phyloP scores from a whole-genome alignment of 2,797 vertebrate genomes.

The Vultur gryphus region DNA sequence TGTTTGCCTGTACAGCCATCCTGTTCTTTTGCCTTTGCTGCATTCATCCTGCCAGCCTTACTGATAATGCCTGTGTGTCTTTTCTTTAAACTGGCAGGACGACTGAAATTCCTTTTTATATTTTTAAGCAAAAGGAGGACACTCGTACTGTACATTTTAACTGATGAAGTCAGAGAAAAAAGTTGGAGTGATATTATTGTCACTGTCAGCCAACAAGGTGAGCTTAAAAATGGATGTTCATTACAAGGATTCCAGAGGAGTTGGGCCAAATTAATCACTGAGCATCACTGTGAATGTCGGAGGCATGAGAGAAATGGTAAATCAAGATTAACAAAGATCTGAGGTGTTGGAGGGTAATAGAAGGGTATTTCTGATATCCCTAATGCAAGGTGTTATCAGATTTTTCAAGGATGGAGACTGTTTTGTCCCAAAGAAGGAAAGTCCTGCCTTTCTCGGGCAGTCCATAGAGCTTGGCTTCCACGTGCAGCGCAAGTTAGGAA shows the following conservation, averaged over 20 bases:
- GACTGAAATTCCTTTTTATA: not conserved
- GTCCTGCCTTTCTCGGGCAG: not conserved
- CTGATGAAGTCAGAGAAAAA: not conserved
- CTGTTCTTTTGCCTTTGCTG: not conserved
- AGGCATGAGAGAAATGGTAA: not conserved
- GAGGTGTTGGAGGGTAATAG: not conserved
- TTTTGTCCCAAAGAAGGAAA: not conserved
- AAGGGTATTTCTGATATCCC: not conserved
- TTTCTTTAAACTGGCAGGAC: not conserved
- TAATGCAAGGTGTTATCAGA: not conserved
- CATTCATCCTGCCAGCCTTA: not conserved
- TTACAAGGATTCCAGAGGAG: not conserved
- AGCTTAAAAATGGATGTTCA: not conserved
- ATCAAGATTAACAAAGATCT: not conserved
- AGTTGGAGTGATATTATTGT: not conserved
- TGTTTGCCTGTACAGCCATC: not conserved
- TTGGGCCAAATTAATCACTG: not conserved
- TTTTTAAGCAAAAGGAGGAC: not conserved
- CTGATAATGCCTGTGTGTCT: not conserved
- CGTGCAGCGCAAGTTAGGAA: not conserved
- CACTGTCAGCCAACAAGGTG: not conserved
- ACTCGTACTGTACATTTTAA: not conserved
- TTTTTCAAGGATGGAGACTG: not conserved
- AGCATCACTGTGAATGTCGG: not conserved
- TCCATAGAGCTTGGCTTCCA: not conserved